A percentile compares a stretch with the other conserved stretches of the same genome.
phyloP scores from a whole-genome alignment of 2,113 vertebrate species.

The rat (Rattus norvegicus) region DNA sequence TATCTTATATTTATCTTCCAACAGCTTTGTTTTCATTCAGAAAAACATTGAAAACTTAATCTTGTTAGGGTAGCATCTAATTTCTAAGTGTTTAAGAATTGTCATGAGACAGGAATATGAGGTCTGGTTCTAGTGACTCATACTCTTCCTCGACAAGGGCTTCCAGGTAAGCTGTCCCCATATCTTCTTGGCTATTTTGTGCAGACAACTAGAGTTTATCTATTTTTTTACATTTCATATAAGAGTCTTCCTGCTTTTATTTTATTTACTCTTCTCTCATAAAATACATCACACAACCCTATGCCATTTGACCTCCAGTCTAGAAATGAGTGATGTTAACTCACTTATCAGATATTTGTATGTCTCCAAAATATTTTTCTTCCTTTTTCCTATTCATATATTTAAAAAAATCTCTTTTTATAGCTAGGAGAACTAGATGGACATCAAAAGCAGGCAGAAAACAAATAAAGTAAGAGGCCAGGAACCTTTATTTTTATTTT shows the following conservation, averaged over 20 bases:
- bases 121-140: fast-evolving
- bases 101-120: background rate
- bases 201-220: background rate
- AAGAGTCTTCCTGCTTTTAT: background rate
- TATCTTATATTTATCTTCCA: background rate
- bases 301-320: background rate
- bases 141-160: fast-evolving
- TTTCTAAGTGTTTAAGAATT: background rate
- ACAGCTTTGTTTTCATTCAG: background rate
- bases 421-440: background rate
- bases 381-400: background rate
- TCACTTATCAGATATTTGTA: background rate
- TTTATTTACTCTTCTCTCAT: background rate
- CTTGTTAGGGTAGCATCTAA: background rate
- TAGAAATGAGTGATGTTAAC: background rate
- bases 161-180: no score
- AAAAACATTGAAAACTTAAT: no score
- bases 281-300: background rate
- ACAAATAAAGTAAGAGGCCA: background rate
- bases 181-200: background rate
- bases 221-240: background rate
- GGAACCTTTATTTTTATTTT: background rate
- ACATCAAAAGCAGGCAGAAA: background rate
- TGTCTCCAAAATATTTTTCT: background rate
- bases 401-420: background rate